Conservation (phyloP, 2,113 vertebrate genomes). For the Ctenodactylus gundi region DNA sequence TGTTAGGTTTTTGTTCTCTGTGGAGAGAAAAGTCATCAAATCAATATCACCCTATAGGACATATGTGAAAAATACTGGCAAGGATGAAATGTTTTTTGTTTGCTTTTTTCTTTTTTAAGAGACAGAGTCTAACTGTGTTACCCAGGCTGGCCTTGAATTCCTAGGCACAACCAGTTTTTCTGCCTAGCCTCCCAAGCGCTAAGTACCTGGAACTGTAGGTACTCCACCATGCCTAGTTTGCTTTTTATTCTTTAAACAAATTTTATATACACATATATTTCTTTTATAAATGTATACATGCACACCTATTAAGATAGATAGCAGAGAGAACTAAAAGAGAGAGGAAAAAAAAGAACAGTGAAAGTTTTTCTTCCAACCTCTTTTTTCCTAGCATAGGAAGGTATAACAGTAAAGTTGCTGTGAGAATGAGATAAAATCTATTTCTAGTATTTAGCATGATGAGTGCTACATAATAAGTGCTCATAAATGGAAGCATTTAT, state of each 20-base stretch:
- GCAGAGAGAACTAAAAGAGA: neutral
- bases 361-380: neutral
- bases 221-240: neutral
- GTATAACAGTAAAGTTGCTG: neutral
- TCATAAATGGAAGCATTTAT: neutral
- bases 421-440: neutral
- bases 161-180: neutral
- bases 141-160: neutral
- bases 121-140: neutral
- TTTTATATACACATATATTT: no score
- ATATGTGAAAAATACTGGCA: neutral
- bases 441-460: constrained; percentile 31
- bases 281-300: no score
- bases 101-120: neutral
- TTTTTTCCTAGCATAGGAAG: constrained; percentile 22
- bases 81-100: neutral
- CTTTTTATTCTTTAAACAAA: constrained; percentile 44
- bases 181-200: neutral
- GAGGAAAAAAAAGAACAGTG: neutral
- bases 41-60: neutral
- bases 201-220: neutral
- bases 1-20: constrained; percentile 24
- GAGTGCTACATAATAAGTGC: neutral
- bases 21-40: neutral
- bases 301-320: neutral